phyloP scores from a whole-genome alignment of 2,888 invertebrate genomes.

The Amblyjoppa proteus region DNA sequence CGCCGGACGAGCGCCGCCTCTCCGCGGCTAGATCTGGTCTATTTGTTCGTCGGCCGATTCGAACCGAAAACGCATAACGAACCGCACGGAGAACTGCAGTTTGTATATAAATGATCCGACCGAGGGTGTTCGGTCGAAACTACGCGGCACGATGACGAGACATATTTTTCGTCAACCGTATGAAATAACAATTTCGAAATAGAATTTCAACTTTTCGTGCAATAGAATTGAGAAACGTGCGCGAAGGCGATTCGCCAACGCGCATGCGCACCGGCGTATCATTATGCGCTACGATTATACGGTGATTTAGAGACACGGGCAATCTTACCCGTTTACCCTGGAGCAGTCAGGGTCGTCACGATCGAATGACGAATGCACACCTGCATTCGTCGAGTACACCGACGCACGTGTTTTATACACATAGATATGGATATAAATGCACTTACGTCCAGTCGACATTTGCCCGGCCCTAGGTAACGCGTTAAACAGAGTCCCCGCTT shows the following conservation, averaged over 20 bases:
- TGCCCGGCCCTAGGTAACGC: conserved; percentile 24
- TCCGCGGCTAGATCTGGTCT: neutral
- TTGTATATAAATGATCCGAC: neutral
- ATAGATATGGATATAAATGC: too few species aligned
- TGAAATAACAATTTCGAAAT: conserved; percentile 49
- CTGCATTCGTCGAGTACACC: conserved; percentile 51
- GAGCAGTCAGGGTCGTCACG: conserved; percentile 67
- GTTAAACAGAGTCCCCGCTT: conserved; percentile 49
- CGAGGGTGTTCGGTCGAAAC: neutral
- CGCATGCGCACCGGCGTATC: conserved; percentile 3
- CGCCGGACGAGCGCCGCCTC: conserved; percentile 13
- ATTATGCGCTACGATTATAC: conserved; percentile 50
- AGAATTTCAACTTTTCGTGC: conserved; percentile 55
- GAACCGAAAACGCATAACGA: conserved; percentile 15
- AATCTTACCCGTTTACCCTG: conserved; percentile 66
- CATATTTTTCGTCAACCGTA: conserved; percentile 28
- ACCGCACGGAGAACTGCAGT: neutral
- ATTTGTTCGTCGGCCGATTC: conserved; percentile 35
- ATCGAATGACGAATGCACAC: conserved; percentile 66
- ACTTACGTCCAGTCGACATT: neutral
- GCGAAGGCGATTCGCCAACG: neutral
- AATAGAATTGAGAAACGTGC: conserved; percentile 30
- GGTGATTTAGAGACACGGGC: conserved; percentile 62
- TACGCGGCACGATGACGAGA: neutral
- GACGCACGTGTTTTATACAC: conserved; percentile 13